Conservation (phyloP, 92 coral and sea anemone genomes). For the Muricea muricata region DNA sequence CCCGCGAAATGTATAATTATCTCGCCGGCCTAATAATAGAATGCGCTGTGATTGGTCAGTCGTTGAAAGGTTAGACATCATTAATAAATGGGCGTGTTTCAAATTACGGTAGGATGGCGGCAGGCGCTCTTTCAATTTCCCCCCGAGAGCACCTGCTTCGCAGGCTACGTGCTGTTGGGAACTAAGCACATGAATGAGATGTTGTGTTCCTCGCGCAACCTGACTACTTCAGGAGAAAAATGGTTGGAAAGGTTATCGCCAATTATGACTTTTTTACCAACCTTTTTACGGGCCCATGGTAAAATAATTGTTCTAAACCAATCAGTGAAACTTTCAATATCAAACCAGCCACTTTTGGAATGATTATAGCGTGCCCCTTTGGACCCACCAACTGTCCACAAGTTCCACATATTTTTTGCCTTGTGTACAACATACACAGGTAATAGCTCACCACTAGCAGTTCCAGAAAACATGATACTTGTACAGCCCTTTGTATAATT, state of each 20-base stretch:
- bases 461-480: conserved; percentile 18
- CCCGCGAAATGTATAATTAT: too few relatives aligned
- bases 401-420: conserved; percentile 22
- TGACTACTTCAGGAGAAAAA: background rate
- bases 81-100: too few relatives aligned
- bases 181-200: conserved; percentile 23
- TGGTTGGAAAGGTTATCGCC: conserved; percentile 20
- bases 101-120: too few relatives aligned
- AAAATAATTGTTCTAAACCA: conserved; percentile 27
- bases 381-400: conserved; percentile 26
- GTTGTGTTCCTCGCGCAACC: background rate
- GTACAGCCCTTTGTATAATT: background rate
- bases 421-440: conserved; percentile 24
- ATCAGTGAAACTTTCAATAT: background rate
- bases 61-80: too few relatives aligned
- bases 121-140: too few relatives aligned
- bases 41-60: too few relatives aligned
- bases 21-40: too few relatives aligned
- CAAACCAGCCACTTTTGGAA: conserved; percentile 44
- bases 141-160: too few relatives aligned
- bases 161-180: conserved; percentile 33
- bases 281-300: conserved; percentile 36
- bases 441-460: background rate
- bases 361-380: conserved; percentile 15
- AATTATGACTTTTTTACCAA: background rate